Percentiles rank a stretch among this genome's conserved stretches.
These are phyloP conservation scores for Drosophila orena DNA, from an alignment of 1,140 invertebrate genomes.

Conservation along the genomic window DNA sequence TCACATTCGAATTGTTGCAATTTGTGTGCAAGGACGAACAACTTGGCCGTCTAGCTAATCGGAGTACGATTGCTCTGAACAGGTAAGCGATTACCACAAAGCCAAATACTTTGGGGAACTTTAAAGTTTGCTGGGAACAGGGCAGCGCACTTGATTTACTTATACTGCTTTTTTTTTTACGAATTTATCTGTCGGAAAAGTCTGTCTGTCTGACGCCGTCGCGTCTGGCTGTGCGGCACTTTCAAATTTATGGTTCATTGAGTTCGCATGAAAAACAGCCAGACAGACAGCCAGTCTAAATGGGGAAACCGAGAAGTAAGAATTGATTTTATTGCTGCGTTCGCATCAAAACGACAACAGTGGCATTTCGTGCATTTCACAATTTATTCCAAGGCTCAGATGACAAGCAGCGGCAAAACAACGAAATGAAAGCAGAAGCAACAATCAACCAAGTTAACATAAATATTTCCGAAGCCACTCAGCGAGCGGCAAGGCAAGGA, in stretches of 20 bases:
- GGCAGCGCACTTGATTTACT: not conserved
- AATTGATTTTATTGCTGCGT: constrained; percentile 65
- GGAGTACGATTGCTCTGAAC: constrained; percentile 27
- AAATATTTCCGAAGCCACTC: constrained; percentile 59
- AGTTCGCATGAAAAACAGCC: constrained; percentile 77
- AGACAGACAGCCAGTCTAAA: constrained; percentile 46
- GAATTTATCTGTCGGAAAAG: constrained; percentile 28
- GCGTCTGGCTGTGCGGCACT: constrained; percentile 70
- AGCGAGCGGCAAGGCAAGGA: constrained; percentile 4
- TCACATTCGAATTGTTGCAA: constrained; percentile 49
- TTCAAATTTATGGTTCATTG: constrained; percentile 83
- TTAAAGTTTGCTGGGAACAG: constrained; percentile 37
- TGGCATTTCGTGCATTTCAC: constrained; percentile 49
- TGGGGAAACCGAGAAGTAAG: constrained; percentile 50
- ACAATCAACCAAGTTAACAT: constrained; percentile 49
- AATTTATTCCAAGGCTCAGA: constrained; percentile 50
- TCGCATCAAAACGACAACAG: constrained; percentile 29
- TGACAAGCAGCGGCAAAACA: constrained; percentile 41
- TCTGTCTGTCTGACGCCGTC: constrained; percentile 56
- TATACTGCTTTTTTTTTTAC: constrained; percentile 16
- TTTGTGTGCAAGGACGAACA: constrained; percentile 35
- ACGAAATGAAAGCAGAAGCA: constrained; percentile 28
- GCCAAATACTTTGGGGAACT: constrained; percentile 48
- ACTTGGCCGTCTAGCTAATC: constrained; percentile 34
- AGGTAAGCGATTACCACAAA: constrained; percentile 44